Percentiles rank a stretch among this genome's conserved stretches.
Evolutionary conservation across 2,797 vertebrate species (phyloP).

Genomic region (Tadarida brasiliensis): DNA sequence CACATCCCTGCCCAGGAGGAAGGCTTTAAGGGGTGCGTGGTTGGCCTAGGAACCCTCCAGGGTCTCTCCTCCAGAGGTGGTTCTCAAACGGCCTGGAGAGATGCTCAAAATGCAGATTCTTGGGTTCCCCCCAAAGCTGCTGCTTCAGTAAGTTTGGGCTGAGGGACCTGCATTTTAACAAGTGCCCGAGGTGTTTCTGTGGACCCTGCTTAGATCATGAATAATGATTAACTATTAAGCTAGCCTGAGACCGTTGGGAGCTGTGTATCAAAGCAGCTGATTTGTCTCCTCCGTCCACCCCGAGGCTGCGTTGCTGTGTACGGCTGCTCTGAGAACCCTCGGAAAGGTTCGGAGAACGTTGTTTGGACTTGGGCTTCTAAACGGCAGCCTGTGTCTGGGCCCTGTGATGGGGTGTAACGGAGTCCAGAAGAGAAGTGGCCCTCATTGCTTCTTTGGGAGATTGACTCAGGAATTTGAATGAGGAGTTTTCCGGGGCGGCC

Average conservation of each 20-base stretch:
- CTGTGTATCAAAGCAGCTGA: background rate
- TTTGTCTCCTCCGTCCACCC: background rate
- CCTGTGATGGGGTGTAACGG: rapidly evolving
- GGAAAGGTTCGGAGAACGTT: background rate
- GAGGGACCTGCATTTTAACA: background rate
- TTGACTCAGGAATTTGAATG: background rate
- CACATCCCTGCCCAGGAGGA: rapidly evolving
- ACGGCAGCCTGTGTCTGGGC: background rate
- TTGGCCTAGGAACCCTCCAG: rapidly evolving
- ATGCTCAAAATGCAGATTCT: background rate
- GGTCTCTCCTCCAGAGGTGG: background rate
- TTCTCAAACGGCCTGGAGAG: background rate
- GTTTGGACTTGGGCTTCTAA: background rate
- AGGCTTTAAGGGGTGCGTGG: rapidly evolving
- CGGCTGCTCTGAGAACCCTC: background rate
- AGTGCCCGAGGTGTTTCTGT: background rate
- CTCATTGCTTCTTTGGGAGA: background rate
- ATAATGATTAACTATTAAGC: background rate
- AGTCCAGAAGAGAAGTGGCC: background rate
- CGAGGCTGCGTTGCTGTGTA: background rate
- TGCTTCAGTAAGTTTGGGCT: background rate
- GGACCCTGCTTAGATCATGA: background rate
- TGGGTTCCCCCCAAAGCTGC: background rate
- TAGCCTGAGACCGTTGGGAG: background rate
- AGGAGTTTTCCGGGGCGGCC: background rate